Percentiles rank a stretch among this genome's conserved stretches.
Conservation (phyloP, 92 coral and sea anemone genomes). For the Desmophyllum pertusum region DNA sequence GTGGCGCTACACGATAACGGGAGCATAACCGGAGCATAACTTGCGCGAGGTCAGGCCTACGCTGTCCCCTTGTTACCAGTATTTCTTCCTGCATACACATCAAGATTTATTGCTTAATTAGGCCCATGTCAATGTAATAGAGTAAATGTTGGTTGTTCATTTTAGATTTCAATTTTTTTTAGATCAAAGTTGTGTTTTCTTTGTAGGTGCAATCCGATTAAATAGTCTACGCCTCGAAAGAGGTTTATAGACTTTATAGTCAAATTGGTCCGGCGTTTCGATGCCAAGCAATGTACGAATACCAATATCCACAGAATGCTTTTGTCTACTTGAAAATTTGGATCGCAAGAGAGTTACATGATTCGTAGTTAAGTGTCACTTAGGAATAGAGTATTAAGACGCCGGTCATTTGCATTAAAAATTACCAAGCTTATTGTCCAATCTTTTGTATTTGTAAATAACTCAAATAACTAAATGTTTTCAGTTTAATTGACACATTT, state of each 20-base stretch:
- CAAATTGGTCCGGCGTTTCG: not conserved
- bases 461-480: constrained; percentile 13
- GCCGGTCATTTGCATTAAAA: constrained; percentile 20
- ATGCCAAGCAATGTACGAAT: not conserved
- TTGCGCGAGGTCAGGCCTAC: too few species aligned
- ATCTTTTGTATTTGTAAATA: constrained; percentile 7
- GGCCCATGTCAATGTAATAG: constrained; percentile 24
- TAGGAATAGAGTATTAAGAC: not conserved
- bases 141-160: constrained; percentile 21
- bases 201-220: constrained; percentile 37
- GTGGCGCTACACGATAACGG: not conserved
- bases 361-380: constrained; percentile 22
- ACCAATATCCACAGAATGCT: not conserved
- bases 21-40: not conserved
- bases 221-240: not conserved
- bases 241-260: not conserved
- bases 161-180: constrained; percentile 3
- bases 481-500: constrained; percentile 16
- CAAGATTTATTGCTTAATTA: constrained; percentile 29
- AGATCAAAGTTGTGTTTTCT: not conserved
- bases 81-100: constrained; percentile 2
- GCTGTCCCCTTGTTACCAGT: not conserved
- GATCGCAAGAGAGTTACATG: constrained; percentile 3
- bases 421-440: constrained; percentile 16
- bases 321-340: not conserved